phyloP scores from a whole-genome alignment of 2,113 vertebrate species.

The Myiozetetes cayanensis region DNA sequence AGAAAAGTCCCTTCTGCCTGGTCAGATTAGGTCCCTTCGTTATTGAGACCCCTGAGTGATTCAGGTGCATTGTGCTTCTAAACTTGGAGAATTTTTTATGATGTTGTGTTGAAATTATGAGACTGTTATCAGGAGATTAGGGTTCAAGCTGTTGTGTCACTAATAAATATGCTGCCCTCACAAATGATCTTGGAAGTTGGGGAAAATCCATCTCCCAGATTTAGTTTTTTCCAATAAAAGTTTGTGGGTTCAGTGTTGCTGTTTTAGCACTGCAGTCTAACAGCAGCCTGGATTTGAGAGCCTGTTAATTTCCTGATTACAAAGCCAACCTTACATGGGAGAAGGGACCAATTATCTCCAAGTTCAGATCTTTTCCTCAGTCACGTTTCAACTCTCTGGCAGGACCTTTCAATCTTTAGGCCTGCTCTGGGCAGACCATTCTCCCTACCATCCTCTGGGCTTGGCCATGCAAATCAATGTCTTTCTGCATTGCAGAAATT shows the following conservation, averaged over 20 bases:
- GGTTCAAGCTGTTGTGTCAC: neutral
- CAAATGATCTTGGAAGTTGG: neutral
- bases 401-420: neutral
- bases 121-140: neutral
- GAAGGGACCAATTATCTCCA: neutral
- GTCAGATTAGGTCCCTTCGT: neutral
- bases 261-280: neutral
- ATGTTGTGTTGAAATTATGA: neutral
- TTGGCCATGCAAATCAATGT: accelerated
- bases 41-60: neutral
- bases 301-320: neutral
- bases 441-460: neutral
- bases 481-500: neutral
- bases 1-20: accelerated
- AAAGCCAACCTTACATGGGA: neutral
- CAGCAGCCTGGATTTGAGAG: neutral
- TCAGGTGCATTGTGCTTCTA: neutral
- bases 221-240: neutral
- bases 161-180: neutral
- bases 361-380: neutral
- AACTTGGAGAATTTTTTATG: neutral
- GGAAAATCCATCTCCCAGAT: neutral
- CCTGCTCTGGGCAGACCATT: neutral
- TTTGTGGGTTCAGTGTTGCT: neutral
- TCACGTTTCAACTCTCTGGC: neutral